phyloP scores from a whole-genome alignment of 92 coral and sea anemone species.

The Desmophyllum pertusum region DNA sequence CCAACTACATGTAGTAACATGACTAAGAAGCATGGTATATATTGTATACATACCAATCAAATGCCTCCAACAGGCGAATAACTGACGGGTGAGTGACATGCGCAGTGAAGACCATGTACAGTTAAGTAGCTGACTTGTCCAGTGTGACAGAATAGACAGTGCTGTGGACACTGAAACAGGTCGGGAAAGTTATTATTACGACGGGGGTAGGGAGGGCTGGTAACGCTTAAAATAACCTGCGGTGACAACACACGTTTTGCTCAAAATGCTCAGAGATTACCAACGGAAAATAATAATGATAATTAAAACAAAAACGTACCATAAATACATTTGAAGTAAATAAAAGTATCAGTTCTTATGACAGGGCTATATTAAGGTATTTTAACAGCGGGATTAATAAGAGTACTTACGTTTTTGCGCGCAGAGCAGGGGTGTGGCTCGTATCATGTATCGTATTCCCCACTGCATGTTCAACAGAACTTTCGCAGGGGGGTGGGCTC shows the following conservation, averaged over 20 bases:
- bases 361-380: background rate
- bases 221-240: background rate
- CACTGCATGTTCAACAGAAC: constrained; percentile 88
- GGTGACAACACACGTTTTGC: background rate
- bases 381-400: background rate
- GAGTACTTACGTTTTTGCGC: constrained; percentile 89
- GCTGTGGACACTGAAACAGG: constrained; percentile 86
- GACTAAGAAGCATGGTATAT: no score
- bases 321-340: background rate
- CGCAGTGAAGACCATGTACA: constrained; percentile 97
- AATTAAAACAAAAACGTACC: background rate
- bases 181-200: background rate
- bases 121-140: constrained; percentile 92
- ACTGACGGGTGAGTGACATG: constrained; percentile 76
- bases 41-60: constrained; percentile 66
- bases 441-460: constrained; percentile 87
- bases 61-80: constrained; percentile 90
- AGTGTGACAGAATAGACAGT: constrained; percentile 89
- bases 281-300: no score
- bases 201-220: background rate
- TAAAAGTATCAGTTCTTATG: background rate
- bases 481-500: constrained; percentile 91
- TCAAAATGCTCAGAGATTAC: background rate
- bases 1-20: no score
- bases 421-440: constrained; percentile 94